A percentile compares a stretch with the other conserved stretches of the same genome.
Conservation (phyloP, 2,888 invertebrate genomes). For the Steinernema hermaphroditum region DNA sequence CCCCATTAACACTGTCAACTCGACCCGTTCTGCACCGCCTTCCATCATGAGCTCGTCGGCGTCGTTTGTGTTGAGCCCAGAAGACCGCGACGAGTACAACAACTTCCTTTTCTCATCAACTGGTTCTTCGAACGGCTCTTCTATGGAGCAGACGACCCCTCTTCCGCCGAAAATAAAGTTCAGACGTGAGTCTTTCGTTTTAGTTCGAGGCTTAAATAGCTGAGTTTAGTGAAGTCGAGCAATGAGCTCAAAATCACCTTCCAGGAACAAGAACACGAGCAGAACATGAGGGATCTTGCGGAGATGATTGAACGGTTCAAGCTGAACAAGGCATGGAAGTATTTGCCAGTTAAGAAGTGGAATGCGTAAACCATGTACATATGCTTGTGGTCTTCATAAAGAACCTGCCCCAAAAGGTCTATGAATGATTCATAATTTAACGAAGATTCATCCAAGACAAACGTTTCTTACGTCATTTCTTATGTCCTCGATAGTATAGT, state of each 20-base stretch:
- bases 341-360: neutral
- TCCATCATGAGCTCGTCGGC: neutral
- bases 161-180: neutral
- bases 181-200: neutral
- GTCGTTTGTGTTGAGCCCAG: neutral
- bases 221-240: neutral
- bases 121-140: neutral
- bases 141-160: neutral
- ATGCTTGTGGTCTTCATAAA: too few species aligned
- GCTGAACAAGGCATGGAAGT: neutral
- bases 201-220: neutral
- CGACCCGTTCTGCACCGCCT: too few species aligned
- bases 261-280: neutral
- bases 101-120: neutral
- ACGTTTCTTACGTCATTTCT: too few species aligned
- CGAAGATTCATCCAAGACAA: too few species aligned
- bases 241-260: neutral
- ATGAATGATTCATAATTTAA: too few species aligned
- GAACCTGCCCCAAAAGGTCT: too few species aligned
- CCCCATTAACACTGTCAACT: too few species aligned
- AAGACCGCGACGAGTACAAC: slow-evolving; percentile 11
- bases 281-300: neutral
- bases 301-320: neutral
- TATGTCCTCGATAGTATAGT: too few species aligned
- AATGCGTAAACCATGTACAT: too few species aligned